Percentiles rank a stretch among this genome's conserved stretches.
Conservation (phyloP, 2,113 vertebrate species). For the Saccopteryx bilineata region DNA sequence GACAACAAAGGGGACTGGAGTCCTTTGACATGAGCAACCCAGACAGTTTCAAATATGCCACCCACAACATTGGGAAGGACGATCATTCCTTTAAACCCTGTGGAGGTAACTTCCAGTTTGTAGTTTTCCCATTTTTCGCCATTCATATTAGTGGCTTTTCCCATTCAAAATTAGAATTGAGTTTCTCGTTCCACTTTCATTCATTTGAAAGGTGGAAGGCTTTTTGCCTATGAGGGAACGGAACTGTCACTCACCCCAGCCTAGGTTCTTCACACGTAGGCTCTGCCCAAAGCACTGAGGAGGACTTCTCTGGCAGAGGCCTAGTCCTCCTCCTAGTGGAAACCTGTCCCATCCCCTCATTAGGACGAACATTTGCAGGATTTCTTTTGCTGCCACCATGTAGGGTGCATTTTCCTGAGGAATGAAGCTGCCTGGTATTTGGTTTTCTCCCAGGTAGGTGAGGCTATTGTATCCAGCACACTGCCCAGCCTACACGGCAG, state of each 20-base stretch:
- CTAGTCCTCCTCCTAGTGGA: neutral
- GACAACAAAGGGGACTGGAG: neutral
- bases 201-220: fast-evolving
- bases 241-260: fast-evolving
- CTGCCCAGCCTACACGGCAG: neutral
- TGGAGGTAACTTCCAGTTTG: neutral
- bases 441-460: neutral
- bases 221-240: neutral
- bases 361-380: neutral
- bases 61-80: neutral
- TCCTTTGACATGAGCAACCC: neutral
- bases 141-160: no score
- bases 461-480: neutral
- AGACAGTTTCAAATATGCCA: neutral
- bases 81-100: neutral
- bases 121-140: neutral
- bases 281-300: neutral
- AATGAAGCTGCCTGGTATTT: neutral
- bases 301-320: neutral
- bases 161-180: neutral
- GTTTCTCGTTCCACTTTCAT: neutral
- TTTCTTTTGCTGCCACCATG: neutral
- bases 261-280: neutral
- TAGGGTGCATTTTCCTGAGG: neutral
- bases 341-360: neutral